A percentile compares a stretch with the other conserved stretches of the same genome.
These are phyloP conservation scores for Danio kyathit DNA, from an alignment of 2,797 vertebrate genomes.

Conservation along the genomic window DNA sequence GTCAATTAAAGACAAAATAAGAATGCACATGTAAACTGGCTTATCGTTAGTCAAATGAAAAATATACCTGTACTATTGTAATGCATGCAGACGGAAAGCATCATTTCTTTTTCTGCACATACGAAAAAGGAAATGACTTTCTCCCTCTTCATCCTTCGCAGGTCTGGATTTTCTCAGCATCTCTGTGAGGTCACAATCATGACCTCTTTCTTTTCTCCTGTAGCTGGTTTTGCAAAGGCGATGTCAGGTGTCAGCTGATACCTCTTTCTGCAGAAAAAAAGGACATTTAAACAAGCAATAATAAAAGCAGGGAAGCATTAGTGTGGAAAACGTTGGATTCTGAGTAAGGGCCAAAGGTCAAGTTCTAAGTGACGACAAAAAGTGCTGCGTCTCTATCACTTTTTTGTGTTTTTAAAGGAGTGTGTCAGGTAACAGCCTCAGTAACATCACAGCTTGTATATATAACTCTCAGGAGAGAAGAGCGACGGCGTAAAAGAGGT, in stretches of 20 bases:
- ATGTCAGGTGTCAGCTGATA: slow-evolving; percentile 74
- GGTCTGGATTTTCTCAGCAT: slow-evolving; percentile 74
- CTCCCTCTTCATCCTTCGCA: slow-evolving; percentile 44
- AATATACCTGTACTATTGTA: background rate
- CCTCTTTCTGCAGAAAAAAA: slow-evolving; percentile 61
- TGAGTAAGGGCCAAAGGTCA: slow-evolving; percentile 61
- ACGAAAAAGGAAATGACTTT: background rate
- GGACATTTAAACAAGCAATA: slow-evolving; percentile 64
- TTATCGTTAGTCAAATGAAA: background rate
- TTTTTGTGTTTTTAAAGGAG: slow-evolving; percentile 45
- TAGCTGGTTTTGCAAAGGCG: slow-evolving; percentile 62
- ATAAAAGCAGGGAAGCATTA: slow-evolving; percentile 68
- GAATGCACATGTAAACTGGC: no score
- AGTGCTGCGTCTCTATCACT: slow-evolving; percentile 40
- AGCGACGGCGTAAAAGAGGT: slow-evolving; percentile 12
- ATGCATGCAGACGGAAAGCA: slow-evolving; percentile 30
- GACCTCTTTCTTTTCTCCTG: slow-evolving; percentile 70
- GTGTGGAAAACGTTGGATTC: slow-evolving; percentile 65
- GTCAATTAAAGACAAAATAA: no score
- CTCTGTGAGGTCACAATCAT: slow-evolving; percentile 67
- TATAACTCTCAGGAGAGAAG: slow-evolving; percentile 49
- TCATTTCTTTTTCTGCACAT: slow-evolving; percentile 48
- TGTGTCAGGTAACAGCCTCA: slow-evolving; percentile 53
- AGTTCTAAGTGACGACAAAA: slow-evolving; percentile 65
- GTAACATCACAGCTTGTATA: slow-evolving; percentile 59